Conservation (phyloP, 2,113 vertebrate species). For the Arizona elegans region DNA sequence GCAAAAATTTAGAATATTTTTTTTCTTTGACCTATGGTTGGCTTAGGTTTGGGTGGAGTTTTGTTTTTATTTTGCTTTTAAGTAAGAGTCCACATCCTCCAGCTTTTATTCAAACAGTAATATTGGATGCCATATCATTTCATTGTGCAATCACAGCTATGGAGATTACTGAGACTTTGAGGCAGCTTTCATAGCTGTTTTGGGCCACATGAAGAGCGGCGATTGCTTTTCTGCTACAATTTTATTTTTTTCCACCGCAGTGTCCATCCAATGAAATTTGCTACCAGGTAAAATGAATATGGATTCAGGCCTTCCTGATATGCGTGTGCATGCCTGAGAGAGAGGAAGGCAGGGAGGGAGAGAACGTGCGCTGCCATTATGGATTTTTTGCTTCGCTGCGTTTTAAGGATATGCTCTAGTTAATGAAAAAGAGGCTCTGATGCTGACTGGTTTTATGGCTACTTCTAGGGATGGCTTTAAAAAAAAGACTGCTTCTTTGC, state of each 20-base stretch:
- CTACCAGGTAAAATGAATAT: constrained; percentile 39
- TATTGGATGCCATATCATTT: background rate
- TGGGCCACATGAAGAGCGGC: constrained; percentile 12
- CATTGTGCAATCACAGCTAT: background rate
- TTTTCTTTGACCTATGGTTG: background rate
- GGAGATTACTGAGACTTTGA: background rate
- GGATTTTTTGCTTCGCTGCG: constrained; percentile 34
- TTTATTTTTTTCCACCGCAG: constrained; percentile 42
- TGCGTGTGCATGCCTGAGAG: background rate
- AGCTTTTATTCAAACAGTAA: background rate
- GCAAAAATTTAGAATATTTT: background rate
- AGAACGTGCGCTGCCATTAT: background rate
- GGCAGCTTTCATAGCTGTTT: constrained; percentile 15
- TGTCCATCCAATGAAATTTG: constrained; percentile 36
- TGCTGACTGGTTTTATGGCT: background rate
- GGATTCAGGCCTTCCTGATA: constrained; percentile 11
- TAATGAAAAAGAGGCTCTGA: constrained; percentile 26
- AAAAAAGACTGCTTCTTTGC: background rate
- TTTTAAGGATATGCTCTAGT: constrained; percentile 34
- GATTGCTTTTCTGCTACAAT: constrained; percentile 33
- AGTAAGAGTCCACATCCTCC: background rate
- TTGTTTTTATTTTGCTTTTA: background rate
- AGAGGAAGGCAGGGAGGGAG: constrained; percentile 12
- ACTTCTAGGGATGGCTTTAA: background rate
- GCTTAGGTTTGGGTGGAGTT: background rate